Evolutionary conservation across 1,140 invertebrate genomes (phyloP).

Genomic region (Dysdera silvatica): DNA sequence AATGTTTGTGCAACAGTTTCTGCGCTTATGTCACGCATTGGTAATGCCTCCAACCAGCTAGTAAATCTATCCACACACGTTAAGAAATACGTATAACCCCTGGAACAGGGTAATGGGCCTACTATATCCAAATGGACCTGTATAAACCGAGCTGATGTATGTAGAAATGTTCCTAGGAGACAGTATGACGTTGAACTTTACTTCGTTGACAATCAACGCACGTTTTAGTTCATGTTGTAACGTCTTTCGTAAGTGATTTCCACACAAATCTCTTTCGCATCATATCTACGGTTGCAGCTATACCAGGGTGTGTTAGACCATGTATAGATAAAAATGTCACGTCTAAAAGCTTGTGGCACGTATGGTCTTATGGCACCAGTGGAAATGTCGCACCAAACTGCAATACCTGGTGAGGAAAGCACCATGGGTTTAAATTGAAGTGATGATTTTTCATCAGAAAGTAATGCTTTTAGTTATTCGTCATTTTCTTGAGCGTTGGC

Average conservation of each 20-base stretch:
- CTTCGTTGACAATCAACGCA: slow-evolving; percentile 18
- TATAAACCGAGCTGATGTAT: slow-evolving; percentile 34
- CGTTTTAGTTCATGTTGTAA: neutral
- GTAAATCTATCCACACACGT: too few species aligned
- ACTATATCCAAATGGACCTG: slow-evolving; percentile 50
- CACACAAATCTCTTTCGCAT: slow-evolving; percentile 3
- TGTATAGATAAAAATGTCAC: slow-evolving; percentile 5
- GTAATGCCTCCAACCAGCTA: too few species aligned
- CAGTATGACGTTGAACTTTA: slow-evolving; percentile 15
- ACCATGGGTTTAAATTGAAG: neutral
- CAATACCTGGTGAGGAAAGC: neutral
- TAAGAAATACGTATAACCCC: too few species aligned
- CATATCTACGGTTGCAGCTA: neutral
- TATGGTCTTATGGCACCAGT: neutral
- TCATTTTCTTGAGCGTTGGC: slow-evolving; percentile 8
- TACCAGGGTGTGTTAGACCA: slow-evolving; percentile 12
- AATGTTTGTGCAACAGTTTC: too few species aligned
- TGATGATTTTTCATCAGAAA: neutral
- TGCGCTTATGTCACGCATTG: too few species aligned
- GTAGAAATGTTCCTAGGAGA: neutral
- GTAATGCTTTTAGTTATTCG: neutral
- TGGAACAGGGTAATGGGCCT: slow-evolving; percentile 46
- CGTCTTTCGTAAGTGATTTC: slow-evolving; percentile 6
- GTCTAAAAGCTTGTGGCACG: slow-evolving; percentile 7
- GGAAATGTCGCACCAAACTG: neutral